A percentile compares a stretch with the other conserved stretches of the same genome.
Evolutionary conservation across 2,888 invertebrate species (phyloP).

Genomic region (Drosophila putrida): DNA sequence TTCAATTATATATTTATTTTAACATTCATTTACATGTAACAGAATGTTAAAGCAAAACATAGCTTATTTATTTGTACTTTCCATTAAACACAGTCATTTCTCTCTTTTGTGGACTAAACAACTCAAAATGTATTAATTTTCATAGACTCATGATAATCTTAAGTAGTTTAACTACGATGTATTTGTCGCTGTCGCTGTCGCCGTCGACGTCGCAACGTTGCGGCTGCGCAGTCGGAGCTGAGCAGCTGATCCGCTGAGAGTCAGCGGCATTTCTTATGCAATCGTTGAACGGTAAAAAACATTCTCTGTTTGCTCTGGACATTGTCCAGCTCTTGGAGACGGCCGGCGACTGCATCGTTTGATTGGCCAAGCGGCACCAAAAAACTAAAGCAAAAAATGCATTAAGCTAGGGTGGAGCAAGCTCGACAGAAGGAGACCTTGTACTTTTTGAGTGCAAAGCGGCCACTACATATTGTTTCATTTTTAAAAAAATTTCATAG

Average conservation of each 20-base stretch:
- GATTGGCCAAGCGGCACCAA: slow-evolving; percentile 60
- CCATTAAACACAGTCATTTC: neutral
- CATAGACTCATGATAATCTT: neutral
- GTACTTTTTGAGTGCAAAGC: no score
- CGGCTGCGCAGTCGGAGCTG: slow-evolving; percentile 22
- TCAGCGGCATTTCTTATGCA: slow-evolving; percentile 43
- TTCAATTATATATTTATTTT: no score
- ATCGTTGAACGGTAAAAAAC: slow-evolving; percentile 54
- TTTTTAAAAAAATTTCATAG: no score
- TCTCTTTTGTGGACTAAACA: neutral
- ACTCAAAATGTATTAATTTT: neutral
- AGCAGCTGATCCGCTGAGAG: slow-evolving; percentile 47
- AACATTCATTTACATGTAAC: no score
- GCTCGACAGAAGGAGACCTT: no score
- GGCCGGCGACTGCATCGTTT: slow-evolving; percentile 51
- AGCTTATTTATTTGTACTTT: no score
- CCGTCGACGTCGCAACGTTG: slow-evolving; percentile 9
- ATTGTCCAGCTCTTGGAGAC: slow-evolving; percentile 36
- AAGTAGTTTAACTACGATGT: slow-evolving; percentile 19
- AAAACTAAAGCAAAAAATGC: slow-evolving; percentile 36
- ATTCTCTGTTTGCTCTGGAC: slow-evolving; percentile 17
- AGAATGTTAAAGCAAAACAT: no score
- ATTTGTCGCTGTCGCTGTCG: slow-evolving; percentile 1
- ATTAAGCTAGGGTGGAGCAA: no score
- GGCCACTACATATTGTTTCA: no score